Conservation (phyloP, 2,113 vertebrate genomes). For the Uropsilus gracilis region DNA sequence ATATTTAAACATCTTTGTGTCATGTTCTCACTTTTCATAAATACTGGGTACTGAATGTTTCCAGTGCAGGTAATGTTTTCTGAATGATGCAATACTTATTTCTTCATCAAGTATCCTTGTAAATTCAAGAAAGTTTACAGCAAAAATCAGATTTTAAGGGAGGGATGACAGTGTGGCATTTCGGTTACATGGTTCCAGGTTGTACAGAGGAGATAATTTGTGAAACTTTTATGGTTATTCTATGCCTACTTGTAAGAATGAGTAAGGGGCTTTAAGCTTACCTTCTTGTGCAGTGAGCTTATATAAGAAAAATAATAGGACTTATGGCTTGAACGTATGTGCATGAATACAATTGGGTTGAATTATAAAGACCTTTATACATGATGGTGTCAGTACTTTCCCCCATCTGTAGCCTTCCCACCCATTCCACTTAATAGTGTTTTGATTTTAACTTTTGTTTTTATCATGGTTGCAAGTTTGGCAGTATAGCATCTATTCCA, state of each 20-base stretch:
- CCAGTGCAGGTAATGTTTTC: background rate
- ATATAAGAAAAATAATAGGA: slow-evolving; percentile 43
- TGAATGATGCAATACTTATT: slow-evolving; percentile 13
- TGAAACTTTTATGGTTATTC: slow-evolving; percentile 21
- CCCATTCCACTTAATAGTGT: background rate
- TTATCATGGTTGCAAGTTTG: background rate
- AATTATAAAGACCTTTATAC: slow-evolving; percentile 42
- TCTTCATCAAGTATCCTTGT: background rate
- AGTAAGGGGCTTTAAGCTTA: background rate
- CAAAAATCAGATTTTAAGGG: slow-evolving; percentile 39
- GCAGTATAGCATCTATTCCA: background rate
- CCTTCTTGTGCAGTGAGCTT: background rate
- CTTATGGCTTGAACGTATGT: slow-evolving; percentile 5
- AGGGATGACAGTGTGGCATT: slow-evolving; percentile 24
- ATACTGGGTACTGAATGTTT: background rate
- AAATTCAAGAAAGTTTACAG: slow-evolving; percentile 2
- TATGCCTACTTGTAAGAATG: background rate
- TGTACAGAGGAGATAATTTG: slow-evolving; percentile 29
- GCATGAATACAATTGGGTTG: slow-evolving; percentile 51
- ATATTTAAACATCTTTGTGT: background rate
- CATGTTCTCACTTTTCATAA: background rate
- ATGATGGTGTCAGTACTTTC: slow-evolving; percentile 25
- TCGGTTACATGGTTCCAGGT: background rate
- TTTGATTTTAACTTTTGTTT: background rate
- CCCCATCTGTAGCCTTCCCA: slow-evolving; percentile 9